These are phyloP conservation scores for Ranitomeya imitator DNA, from an alignment of 2,113 vertebrate species.

Conservation along the genomic window DNA sequence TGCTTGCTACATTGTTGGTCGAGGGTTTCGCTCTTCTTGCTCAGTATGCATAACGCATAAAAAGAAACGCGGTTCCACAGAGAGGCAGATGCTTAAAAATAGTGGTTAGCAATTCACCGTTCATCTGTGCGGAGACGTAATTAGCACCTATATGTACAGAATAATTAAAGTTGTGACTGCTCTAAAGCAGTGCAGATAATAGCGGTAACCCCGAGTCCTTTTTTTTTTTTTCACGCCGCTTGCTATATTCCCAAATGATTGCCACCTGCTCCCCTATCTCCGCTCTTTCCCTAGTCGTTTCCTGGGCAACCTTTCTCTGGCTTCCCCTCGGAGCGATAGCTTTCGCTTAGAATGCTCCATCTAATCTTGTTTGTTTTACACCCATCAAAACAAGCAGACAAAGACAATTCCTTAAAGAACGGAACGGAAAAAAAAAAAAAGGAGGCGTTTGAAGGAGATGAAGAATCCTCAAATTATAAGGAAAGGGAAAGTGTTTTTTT, in stretches of 20 bases:
- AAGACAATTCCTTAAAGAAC: conserved; percentile 78
- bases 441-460: conserved; percentile 69
- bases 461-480: conserved; percentile 73
- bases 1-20: background rate
- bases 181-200: conserved; percentile 83
- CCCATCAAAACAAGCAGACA: conserved; percentile 88
- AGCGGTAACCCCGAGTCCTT: conserved; percentile 69
- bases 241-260: conserved; percentile 86
- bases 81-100: conserved; percentile 81
- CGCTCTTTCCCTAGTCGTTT: conserved; percentile 85
- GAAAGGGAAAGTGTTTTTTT: conserved; percentile 65
- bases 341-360: conserved; percentile 86
- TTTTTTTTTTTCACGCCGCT: conserved; percentile 71
- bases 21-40: background rate
- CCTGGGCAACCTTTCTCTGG: conserved; percentile 87
- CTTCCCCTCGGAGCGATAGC: conserved; percentile 88
- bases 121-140: conserved; percentile 80
- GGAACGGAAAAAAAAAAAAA: conserved; percentile 66
- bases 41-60: conserved; percentile 56
- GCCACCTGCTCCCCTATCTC: conserved; percentile 85
- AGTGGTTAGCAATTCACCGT: conserved; percentile 77
- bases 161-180: conserved; percentile 84
- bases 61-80: conserved; percentile 49
- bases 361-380: conserved; percentile 90
- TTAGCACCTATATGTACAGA: conserved; percentile 85